phyloP scores from a whole-genome alignment of 2,113 vertebrate species.

The Trematocara stigmaticum region DNA sequence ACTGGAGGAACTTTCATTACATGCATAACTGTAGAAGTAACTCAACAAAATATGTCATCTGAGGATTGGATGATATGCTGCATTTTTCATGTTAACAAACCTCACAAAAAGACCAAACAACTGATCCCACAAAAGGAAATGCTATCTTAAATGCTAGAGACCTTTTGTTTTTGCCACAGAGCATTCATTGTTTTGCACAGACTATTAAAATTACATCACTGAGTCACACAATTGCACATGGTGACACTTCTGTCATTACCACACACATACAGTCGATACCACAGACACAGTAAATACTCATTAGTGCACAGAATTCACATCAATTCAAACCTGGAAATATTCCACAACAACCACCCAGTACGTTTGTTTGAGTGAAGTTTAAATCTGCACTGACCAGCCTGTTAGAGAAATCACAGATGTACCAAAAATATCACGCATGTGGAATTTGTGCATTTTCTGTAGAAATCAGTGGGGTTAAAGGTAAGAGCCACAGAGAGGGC shows the following conservation, averaged over 20 bases:
- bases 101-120: background rate
- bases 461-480: background rate
- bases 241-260: background rate
- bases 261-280: background rate
- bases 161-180: background rate
- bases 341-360: background rate
- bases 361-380: background rate
- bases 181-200: background rate
- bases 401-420: background rate
- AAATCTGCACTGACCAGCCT: background rate
- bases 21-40: background rate
- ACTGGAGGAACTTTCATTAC: background rate
- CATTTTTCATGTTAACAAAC: background rate
- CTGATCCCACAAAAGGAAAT: background rate
- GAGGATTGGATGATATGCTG: background rate
- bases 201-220: background rate
- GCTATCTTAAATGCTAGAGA: background rate
- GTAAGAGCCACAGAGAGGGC: fast-evolving
- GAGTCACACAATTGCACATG: background rate
- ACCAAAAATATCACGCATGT: background rate
- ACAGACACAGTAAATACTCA: background rate
- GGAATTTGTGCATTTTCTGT: background rate
- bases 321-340: background rate
- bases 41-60: background rate
- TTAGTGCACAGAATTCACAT: background rate